phyloP scores from a whole-genome alignment of 2,888 invertebrate species.

The Abscondita cerata region DNA sequence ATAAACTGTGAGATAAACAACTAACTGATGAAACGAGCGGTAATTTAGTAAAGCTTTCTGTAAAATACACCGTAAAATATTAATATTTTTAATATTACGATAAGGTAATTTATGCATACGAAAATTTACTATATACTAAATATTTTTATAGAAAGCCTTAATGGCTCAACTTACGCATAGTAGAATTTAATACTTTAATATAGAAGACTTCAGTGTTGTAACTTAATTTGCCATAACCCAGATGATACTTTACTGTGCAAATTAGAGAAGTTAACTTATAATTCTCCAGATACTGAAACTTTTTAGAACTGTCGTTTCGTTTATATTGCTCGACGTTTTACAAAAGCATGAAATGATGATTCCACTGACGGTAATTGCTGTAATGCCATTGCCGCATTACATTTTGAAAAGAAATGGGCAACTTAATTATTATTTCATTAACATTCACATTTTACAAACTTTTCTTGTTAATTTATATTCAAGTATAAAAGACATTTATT shows the following conservation, averaged over 20 bases:
- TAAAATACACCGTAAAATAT: neutral
- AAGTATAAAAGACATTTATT: too few relatives aligned
- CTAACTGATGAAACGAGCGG: slow-evolving; percentile 23
- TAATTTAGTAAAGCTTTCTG: neutral
- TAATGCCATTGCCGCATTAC: neutral
- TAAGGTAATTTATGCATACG: too few relatives aligned
- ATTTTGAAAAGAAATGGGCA: too few relatives aligned
- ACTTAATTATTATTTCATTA: too few relatives aligned
- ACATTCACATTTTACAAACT: too few relatives aligned
- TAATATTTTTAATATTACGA: too few relatives aligned
- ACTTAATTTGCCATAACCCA: slow-evolving; percentile 8
- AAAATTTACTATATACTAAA: too few relatives aligned
- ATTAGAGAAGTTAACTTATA: slow-evolving; percentile 13
- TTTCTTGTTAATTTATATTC: too few relatives aligned
- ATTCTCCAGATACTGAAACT: slow-evolving; percentile 5
- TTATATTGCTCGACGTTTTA: slow-evolving; percentile 5
- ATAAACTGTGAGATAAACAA: slow-evolving; percentile 33
- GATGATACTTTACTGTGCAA: slow-evolving; percentile 6
- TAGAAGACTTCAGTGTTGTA: slow-evolving; percentile 4
- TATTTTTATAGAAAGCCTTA: neutral
- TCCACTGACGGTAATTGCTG: neutral
- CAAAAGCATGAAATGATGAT: slow-evolving; percentile 7
- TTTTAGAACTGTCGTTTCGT: slow-evolving; percentile 9
- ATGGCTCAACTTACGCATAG: slow-evolving; percentile 2
- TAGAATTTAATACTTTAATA: slow-evolving; percentile 9